phyloP scores from a whole-genome alignment of 1,140 invertebrate genomes.

The Leptoteleia sp. region DNA sequence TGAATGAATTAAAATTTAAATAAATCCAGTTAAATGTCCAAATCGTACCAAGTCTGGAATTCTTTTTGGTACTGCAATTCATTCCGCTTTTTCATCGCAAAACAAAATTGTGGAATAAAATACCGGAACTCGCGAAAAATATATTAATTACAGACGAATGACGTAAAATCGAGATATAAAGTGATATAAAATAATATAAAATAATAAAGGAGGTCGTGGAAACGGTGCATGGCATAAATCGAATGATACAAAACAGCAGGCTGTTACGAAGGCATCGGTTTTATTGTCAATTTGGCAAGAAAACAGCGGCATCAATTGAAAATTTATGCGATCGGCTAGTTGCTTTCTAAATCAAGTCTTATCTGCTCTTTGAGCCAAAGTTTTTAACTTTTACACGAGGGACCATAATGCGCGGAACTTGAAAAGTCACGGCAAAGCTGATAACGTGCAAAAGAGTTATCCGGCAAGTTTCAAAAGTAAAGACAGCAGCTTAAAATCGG shows the following conservation, averaged over 20 bases:
- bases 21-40: no score
- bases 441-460: slow-evolving; percentile 66
- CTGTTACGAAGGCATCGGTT: slow-evolving; percentile 17
- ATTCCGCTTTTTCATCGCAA: no score
- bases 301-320: slow-evolving; percentile 54
- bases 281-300: slow-evolving; percentile 51
- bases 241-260: slow-evolving; percentile 23
- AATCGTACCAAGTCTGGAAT: no score
- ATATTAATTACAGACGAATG: no score
- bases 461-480: slow-evolving; percentile 64
- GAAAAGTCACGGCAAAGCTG: slow-evolving; percentile 62
- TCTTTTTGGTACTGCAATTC: no score
- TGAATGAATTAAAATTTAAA: no score
- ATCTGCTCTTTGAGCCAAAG: slow-evolving; percentile 53
- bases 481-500: slow-evolving; percentile 65
- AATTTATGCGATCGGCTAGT: slow-evolving; percentile 58
- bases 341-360: slow-evolving; percentile 65
- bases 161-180: no score
- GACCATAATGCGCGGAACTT: slow-evolving; percentile 54
- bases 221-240: background rate
- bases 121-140: no score
- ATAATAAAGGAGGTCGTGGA: background rate
- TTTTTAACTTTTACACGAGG: slow-evolving; percentile 53
- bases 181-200: background rate
- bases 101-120: no score